Percentiles rank a stretch among this genome's conserved stretches.
phyloP scores from a whole-genome alignment of 2,113 vertebrate species.

The Silurus glanis region DNA sequence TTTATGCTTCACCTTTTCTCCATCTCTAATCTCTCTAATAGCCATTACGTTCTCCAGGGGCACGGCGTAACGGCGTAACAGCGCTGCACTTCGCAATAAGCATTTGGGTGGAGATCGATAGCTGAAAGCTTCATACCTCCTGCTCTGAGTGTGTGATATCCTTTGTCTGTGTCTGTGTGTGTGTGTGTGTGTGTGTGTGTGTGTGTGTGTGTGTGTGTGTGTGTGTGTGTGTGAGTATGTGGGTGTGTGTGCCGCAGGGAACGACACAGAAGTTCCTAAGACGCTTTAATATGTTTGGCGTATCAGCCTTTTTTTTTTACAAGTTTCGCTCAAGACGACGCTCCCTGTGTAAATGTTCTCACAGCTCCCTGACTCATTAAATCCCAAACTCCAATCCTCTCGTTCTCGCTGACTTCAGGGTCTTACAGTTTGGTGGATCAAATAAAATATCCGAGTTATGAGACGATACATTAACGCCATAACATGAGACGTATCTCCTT shows the following conservation, averaged over 20 bases:
- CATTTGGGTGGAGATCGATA: slow-evolving; percentile 37
- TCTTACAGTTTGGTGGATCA: not conserved
- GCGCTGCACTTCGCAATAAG: not conserved
- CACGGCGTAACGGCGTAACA: not conserved
- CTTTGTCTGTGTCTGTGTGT: not conserved
- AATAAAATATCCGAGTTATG: no score
- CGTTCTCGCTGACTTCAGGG: not conserved
- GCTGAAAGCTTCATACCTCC: slow-evolving; percentile 22
- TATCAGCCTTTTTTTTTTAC: slow-evolving; percentile 19
- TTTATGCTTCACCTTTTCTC: slow-evolving; percentile 26
- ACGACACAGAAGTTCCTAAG: slow-evolving; percentile 9
- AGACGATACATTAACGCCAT: not conserved
- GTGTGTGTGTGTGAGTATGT: not conserved
- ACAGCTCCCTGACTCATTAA: no score
- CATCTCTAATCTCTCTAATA: slow-evolving; percentile 18
- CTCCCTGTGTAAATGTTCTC: not conserved
- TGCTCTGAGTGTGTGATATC: slow-evolving; percentile 5
- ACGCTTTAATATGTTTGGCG: slow-evolving; percentile 22
- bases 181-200: not conserved
- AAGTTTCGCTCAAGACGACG: not conserved
- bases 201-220: not conserved
- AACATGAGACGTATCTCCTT: no score
- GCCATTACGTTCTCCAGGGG: slow-evolving; percentile 16
- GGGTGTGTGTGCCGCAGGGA: slow-evolving; percentile 1
- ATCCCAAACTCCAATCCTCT: no score